Base-by-base conservation (phyloP, 2,797 vertebrate genomes). In the Enteromius paludinosus region DNA sequence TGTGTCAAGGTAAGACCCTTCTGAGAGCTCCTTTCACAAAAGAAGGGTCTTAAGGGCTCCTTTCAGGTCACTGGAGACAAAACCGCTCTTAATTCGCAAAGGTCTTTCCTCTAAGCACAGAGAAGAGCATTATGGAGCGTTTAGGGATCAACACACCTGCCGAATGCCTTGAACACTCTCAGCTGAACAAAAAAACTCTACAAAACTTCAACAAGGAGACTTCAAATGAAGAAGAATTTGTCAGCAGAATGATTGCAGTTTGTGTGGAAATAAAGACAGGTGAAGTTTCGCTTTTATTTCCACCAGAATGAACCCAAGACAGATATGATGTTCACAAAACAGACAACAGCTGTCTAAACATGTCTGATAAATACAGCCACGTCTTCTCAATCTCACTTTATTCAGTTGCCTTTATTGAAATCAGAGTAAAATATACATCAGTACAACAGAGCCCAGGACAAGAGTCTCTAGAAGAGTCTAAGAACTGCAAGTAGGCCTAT, bases 51-150 rank as follows among this genome's bases (percentile, higher is more conserved):
- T 47, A 23, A 28, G 25, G 14, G 49, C 49, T 75, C 17, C 3
- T 81, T 38, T 33, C 79, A 45, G 54, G 79, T 81, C 83, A 82
- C 43, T 43, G 54, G 20, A 41, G 33, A 77, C 65, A 64, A 76
- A 77, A 47, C 25, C 11, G 65, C 65, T 70, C 23, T 8, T 74
- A 35, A 84, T 49, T 49, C 47, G 8, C 9, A 15, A 2, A 25
- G 1, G 3, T 47, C 3, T 54, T 54, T 41, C n/a, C n/a, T 47
- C 18, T 23, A 4, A 47, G 30, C 5, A 17, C 20, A 14, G 15
- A 33, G n/a, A 75, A 41, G 4, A 18, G 28, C 23, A 49, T 78
- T 23, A n/a, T 6, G 23, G 18, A 28, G 7, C 6, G 2, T 33
- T 47, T 10, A 62, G 41, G 41, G 65, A 56, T 47, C 4, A 23